Conservation (phyloP, 2,888 invertebrate genomes). For the Camptogramma bilineatum region DNA sequence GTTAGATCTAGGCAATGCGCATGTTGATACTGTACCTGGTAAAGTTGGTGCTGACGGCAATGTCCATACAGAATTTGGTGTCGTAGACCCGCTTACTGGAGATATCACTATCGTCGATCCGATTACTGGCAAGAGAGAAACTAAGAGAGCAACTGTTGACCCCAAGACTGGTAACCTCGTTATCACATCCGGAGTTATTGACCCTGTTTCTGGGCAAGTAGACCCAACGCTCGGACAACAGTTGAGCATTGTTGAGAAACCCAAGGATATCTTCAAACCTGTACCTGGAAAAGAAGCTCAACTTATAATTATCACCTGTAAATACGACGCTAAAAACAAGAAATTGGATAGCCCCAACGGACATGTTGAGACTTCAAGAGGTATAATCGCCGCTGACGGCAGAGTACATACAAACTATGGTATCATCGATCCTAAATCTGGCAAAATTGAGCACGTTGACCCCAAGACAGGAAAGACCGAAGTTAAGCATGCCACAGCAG, state of each 20-base stretch:
- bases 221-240: constrained; percentile 83
- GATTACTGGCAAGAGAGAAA: constrained; percentile 85
- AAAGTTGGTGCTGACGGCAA: constrained; percentile 72
- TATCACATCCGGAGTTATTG: constrained; percentile 79
- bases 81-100: constrained; percentile 83
- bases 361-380: constrained; percentile 76
- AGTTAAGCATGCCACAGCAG: constrained; percentile 80
- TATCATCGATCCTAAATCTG: constrained; percentile 82
- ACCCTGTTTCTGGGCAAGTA: constrained; percentile 81
- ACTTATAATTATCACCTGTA: constrained; percentile 80
- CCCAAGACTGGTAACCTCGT: constrained; percentile 85
- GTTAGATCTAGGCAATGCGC: constrained; percentile 74
- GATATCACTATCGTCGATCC: constrained; percentile 84
- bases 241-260: constrained; percentile 65
- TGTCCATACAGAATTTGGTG: constrained; percentile 83
- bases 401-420: constrained; percentile 82
- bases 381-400: constrained; percentile 68
- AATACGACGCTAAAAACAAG: constrained; percentile 83
- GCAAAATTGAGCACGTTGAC: constrained; percentile 80
- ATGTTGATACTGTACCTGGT: constrained; percentile 65
- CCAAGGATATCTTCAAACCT: constrained; percentile 60
- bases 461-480: constrained; percentile 83
- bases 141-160: constrained; percentile 86
- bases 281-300: constrained; percentile 74
- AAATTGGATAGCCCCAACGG: constrained; percentile 82